Conservation (phyloP, 2,797 vertebrate species). For the Liasis olivaceus region DNA sequence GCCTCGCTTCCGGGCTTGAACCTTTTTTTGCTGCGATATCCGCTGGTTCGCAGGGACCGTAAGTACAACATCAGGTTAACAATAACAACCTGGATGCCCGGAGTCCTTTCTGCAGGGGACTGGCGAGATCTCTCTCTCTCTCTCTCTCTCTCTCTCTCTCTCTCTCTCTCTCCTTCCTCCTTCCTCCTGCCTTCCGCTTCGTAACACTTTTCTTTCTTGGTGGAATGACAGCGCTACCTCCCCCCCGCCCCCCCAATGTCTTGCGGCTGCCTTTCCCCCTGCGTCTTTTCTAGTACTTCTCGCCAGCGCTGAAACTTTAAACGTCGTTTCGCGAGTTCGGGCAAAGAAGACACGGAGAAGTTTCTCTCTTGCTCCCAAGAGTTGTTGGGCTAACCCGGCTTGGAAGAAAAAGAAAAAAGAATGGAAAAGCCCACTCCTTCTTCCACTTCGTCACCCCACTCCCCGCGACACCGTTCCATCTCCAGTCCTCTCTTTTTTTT, state of each 20-base stretch:
- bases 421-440: background rate
- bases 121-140: background rate
- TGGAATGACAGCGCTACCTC: conserved; percentile 59
- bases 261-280: background rate
- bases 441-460: background rate
- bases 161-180: background rate
- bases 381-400: background rate
- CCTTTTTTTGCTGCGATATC: conserved; percentile 1
- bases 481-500: background rate
- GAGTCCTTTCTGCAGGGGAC: background rate
- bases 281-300: conserved; percentile 30
- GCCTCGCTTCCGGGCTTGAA: background rate
- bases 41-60: background rate
- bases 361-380: background rate
- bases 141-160: too few relatives aligned
- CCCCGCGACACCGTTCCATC: background rate
- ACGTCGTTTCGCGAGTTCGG: conserved; percentile 33
- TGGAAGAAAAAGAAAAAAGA: background rate
- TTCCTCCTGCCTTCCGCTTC: background rate
- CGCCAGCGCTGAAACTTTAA: conserved; percentile 7
- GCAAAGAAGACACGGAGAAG: background rate
- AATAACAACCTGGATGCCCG: background rate
- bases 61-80: background rate
- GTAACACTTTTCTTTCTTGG: conserved; percentile 23
- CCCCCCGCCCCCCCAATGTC: background rate